These are phyloP conservation scores for Chymomyza costata DNA, from an alignment of 1,140 invertebrate species.

Conservation along the genomic window DNA sequence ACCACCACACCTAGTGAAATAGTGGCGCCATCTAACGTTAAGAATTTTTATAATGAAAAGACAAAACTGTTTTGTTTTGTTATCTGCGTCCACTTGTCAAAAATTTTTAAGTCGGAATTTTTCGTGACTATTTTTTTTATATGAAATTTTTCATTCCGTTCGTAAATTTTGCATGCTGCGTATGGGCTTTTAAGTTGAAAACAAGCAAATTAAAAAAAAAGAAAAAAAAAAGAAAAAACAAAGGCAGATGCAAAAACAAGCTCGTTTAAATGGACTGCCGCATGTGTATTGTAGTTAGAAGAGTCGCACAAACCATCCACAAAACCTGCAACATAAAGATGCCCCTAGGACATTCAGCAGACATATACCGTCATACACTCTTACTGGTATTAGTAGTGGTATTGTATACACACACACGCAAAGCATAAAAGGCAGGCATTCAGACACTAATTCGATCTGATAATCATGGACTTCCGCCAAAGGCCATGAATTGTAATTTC, in stretches of 20 bases:
- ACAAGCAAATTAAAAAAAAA: slow-evolving; percentile 20
- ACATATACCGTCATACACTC: slow-evolving; percentile 18
- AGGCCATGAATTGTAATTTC: slow-evolving; percentile 75
- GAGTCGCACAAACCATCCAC: not conserved
- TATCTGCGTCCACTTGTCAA: no score
- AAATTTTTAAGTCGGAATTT: no score
- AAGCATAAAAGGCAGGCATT: slow-evolving; percentile 26
- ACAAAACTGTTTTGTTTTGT: no score
- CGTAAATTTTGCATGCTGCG: slow-evolving; percentile 31
- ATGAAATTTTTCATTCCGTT: no score
- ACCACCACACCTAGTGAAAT: no score
- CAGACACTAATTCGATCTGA: slow-evolving; percentile 75
- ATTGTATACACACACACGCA: slow-evolving; percentile 11
- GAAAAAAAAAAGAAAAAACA: not conserved
- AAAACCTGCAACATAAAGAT: slow-evolving; percentile 26
- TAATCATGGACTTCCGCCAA: slow-evolving; percentile 73
- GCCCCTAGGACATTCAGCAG: slow-evolving; percentile 50
- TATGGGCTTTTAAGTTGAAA: slow-evolving; percentile 22
- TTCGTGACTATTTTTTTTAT: no score
- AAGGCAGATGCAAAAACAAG: slow-evolving; percentile 35
- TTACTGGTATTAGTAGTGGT: no score
- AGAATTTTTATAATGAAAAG: no score
- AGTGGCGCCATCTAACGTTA: no score
- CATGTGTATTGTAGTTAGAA: no score
- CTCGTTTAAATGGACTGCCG: slow-evolving; percentile 56